These are phyloP conservation scores for Clarias laeviceps DNA, from an alignment of 2,797 vertebrate genomes.

Conservation along the genomic window DNA sequence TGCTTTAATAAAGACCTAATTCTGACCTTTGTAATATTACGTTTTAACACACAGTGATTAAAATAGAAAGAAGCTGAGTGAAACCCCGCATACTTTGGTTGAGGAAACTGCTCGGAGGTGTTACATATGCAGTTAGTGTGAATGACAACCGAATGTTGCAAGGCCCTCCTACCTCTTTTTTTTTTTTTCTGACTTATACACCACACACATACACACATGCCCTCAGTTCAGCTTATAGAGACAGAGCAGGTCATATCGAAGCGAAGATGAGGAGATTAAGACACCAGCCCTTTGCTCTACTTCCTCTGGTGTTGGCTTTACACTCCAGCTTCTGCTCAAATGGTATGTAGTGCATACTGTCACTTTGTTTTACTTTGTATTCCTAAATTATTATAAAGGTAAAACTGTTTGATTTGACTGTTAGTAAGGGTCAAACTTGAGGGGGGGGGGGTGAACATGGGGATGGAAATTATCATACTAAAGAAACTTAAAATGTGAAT, in stretches of 20 bases:
- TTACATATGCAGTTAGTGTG: neutral
- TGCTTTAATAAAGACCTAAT: neutral
- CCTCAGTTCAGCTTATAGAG: neutral
- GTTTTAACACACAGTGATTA: neutral
- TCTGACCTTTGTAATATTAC: neutral
- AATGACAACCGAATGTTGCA: conserved; percentile 9
- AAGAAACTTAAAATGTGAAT: neutral
- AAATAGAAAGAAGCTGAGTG: neutral
- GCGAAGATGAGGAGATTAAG: conserved; percentile 2
- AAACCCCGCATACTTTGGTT: neutral
- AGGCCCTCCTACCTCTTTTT: neutral
- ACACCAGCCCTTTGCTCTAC: conserved; percentile 11
- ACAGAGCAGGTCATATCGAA: neutral
- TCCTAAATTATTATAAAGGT: neutral
- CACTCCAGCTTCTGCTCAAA: conserved; percentile 27
- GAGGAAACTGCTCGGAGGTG: neutral
- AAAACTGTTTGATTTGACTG: neutral
- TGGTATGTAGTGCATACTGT: conserved; percentile 12
- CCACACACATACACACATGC: neutral
- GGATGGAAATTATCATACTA: neutral
- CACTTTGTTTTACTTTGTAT: neutral
- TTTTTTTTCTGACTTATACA: neutral
- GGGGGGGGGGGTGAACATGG: neutral
- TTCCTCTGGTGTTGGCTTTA: conserved; percentile 28
- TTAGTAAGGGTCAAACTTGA: neutral